Conservation (phyloP, 2,113 vertebrate species). For the Myrmecophaga tridactyla region DNA sequence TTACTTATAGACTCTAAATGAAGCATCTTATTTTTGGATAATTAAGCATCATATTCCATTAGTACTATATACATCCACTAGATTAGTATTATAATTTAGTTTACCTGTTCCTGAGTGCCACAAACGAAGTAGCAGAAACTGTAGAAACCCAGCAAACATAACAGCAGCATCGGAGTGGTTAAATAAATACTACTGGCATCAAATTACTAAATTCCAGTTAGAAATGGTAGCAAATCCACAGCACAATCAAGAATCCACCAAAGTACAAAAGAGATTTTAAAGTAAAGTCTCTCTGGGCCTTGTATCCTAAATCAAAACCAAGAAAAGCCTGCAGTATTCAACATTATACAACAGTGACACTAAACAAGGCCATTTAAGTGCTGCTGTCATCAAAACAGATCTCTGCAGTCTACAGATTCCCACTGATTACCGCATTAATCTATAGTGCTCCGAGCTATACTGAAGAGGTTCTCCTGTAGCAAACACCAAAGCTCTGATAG, state of each 20-base stretch:
- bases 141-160: slow-evolving; percentile 85
- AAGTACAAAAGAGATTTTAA: slow-evolving; percentile 63
- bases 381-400: slow-evolving; percentile 82
- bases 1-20: slow-evolving; percentile 35
- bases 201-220: slow-evolving; percentile 75
- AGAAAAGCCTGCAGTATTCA: slow-evolving; percentile 78
- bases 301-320: slow-evolving; percentile 73
- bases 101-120: slow-evolving; percentile 87
- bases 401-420: slow-evolving; percentile 82
- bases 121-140: slow-evolving; percentile 81
- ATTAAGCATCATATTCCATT: slow-evolving; percentile 44
- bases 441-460: slow-evolving; percentile 54
- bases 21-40: slow-evolving; percentile 7
- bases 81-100: slow-evolving; percentile 58
- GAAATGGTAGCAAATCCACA: slow-evolving; percentile 67
- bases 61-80: slow-evolving; percentile 50
- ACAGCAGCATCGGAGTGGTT: slow-evolving; percentile 77
- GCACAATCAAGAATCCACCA: slow-evolving; percentile 69
- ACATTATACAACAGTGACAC: slow-evolving; percentile 67
- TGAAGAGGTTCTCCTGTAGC: slow-evolving; percentile 51
- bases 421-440: slow-evolving; percentile 79
- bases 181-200: slow-evolving; percentile 78
- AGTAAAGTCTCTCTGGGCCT: slow-evolving; percentile 63
- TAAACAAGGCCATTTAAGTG: slow-evolving; percentile 73
- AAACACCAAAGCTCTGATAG: slow-evolving; percentile 61